Percentiles rank a stretch among this genome's conserved stretches.
These are phyloP conservation scores for Synchiropus splendidus DNA, from an alignment of 2,113 vertebrate genomes.

Conservation along the genomic window DNA sequence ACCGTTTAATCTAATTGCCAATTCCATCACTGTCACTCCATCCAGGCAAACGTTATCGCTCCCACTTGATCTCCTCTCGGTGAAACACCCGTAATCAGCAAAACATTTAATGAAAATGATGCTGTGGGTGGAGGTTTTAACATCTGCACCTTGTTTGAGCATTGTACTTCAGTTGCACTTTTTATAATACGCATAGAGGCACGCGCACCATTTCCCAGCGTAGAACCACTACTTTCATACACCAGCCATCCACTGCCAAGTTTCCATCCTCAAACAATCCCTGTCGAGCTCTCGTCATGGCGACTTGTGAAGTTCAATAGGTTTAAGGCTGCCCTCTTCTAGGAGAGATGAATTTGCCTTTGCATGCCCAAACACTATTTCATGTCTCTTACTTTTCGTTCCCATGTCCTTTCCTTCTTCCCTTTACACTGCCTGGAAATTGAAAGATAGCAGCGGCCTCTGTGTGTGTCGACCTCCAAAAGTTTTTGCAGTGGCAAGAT, in stretches of 20 bases:
- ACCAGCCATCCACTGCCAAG: not conserved
- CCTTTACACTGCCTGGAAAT: conserved; percentile 21
- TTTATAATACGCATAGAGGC: too few relatives aligned
- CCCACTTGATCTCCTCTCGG: too few relatives aligned
- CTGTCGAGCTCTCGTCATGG: conserved; percentile 22
- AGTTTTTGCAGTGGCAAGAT: too few relatives aligned
- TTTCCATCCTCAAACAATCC: conserved; percentile 12
- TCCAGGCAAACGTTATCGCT: too few relatives aligned
- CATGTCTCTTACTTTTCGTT: conserved; percentile 14
- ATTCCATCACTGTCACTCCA: too few relatives aligned
- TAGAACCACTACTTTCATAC: conserved; percentile 8
- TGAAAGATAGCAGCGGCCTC: conserved; percentile 23
- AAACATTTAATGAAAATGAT: too few relatives aligned
- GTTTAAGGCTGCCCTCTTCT: conserved; percentile 22
- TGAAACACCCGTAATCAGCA: not conserved
- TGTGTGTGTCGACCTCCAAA: conserved; percentile 6
- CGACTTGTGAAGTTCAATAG: conserved; percentile 22
- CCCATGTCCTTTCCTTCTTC: conserved; percentile 10
- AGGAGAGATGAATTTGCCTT: conserved; percentile 24
- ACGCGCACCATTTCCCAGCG: too few relatives aligned
- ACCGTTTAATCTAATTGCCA: too few relatives aligned
- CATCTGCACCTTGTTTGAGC: not conserved
- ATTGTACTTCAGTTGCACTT: not conserved
- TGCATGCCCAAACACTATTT: conserved; percentile 34
- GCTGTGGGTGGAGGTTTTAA: not conserved